phyloP scores from a whole-genome alignment of 1,140 invertebrate species.

The Propsilocerus akamusi region DNA sequence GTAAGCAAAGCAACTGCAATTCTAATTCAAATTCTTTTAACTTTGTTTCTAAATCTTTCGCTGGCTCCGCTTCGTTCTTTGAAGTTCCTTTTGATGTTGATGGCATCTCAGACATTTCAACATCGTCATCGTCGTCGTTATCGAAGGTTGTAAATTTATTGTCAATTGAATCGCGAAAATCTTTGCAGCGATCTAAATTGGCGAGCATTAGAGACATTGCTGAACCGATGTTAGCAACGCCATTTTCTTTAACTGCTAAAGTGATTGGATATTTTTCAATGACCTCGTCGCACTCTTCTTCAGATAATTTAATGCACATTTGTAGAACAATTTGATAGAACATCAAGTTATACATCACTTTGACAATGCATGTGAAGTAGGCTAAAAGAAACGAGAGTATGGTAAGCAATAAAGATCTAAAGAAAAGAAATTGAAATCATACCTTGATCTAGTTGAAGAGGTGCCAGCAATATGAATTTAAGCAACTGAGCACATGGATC shows the following conservation, averaged over 20 bases:
- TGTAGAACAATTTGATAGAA: slow-evolving; percentile 73
- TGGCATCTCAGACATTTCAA: neutral
- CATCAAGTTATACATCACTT: slow-evolving; percentile 69
- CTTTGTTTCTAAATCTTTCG: slow-evolving; percentile 13
- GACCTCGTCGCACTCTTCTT: slow-evolving; percentile 25
- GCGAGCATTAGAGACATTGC: slow-evolving; percentile 20
- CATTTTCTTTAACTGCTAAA: neutral
- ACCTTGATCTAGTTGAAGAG: slow-evolving; percentile 73
- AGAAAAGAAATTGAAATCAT: slow-evolving; percentile 7
- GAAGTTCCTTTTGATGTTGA: neutral
- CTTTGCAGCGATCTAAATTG: slow-evolving; percentile 15
- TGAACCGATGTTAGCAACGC: slow-evolving; percentile 14
- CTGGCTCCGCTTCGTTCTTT: slow-evolving; percentile 6
- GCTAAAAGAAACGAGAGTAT: slow-evolving; percentile 33
- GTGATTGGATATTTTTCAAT: slow-evolving; percentile 11
- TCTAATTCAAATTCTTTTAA: slow-evolving; percentile 30
- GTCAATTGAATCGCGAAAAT: slow-evolving; percentile 20
- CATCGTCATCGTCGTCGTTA: neutral
- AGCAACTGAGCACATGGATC: slow-evolving; percentile 71
- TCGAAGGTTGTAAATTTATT: neutral
- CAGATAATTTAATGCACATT: slow-evolving; percentile 33
- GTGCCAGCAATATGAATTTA: slow-evolving; percentile 70
- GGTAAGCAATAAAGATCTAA: neutral
- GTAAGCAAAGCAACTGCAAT: slow-evolving; percentile 60
- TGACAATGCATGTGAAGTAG: slow-evolving; percentile 71